phyloP scores from a whole-genome alignment of 2,113 vertebrate genomes.

The Oncorhynchus masou region DNA sequence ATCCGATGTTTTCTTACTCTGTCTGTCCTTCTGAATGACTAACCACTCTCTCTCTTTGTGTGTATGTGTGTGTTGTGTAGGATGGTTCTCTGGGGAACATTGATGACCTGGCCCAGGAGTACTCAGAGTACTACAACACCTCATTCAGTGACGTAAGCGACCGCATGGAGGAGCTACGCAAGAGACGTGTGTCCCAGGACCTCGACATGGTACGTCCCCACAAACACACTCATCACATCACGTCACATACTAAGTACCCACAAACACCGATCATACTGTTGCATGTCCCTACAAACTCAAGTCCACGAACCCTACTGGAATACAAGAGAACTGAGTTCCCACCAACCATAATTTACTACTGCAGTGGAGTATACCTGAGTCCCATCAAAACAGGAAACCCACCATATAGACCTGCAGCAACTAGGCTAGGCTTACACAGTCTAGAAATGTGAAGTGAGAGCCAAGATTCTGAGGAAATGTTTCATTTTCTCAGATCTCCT shows the following conservation, averaged over 20 bases:
- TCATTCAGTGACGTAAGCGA: conserved; percentile 89
- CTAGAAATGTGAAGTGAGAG: not conserved
- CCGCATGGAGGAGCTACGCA: conserved; percentile 93
- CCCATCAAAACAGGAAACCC: too few species aligned
- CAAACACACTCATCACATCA: not conserved
- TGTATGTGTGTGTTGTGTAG: conserved; percentile 55
- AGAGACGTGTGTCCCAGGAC: conserved; percentile 90
- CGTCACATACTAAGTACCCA: not conserved
- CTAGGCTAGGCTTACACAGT: too few species aligned
- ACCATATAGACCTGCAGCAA: too few species aligned
- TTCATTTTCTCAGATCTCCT: not conserved
- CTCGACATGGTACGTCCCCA: conserved; percentile 81
- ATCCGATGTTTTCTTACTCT: not conserved
- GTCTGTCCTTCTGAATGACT: not conserved
- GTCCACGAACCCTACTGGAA: too few species aligned
- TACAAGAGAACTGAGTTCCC: too few species aligned
- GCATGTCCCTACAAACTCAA: not conserved
- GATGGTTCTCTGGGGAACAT: conserved; percentile 94
- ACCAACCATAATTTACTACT: too few species aligned
- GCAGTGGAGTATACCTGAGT: too few species aligned
- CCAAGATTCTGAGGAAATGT: not conserved
- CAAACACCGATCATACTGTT: too few species aligned
- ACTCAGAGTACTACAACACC: conserved; percentile 93
- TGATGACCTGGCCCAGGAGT: conserved; percentile 90
- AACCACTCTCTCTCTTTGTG: conserved; percentile 12